Conservation (phyloP, 2,113 vertebrate species). For the Phalacrocorax brasilianus region DNA sequence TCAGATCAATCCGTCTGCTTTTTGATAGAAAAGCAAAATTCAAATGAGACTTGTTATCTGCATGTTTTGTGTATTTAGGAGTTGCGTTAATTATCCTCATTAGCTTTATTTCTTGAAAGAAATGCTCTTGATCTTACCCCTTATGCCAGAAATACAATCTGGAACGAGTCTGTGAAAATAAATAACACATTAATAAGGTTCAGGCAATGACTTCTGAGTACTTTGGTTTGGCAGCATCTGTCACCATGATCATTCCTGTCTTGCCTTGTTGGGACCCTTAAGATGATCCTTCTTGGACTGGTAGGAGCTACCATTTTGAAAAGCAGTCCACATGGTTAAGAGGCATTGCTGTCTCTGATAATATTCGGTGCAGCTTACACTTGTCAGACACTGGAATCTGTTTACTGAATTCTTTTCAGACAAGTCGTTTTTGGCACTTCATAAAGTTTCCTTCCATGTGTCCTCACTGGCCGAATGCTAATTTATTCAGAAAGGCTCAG, state of each 20-base stretch:
- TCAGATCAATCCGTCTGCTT: not conserved
- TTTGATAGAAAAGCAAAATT: slow-evolving; percentile 19
- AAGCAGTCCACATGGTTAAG: not conserved
- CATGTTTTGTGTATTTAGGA: slow-evolving; percentile 38
- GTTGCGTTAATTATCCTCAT: slow-evolving; percentile 48
- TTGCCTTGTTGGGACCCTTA: not conserved
- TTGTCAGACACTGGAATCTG: slow-evolving; percentile 25
- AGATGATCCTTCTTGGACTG: not conserved
- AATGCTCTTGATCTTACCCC: slow-evolving; percentile 42
- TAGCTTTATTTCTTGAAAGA: slow-evolving; percentile 43
- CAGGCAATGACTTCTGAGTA: not conserved
- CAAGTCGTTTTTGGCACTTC: slow-evolving; percentile 38
- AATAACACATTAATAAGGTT: slow-evolving; percentile 15
- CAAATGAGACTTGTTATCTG: not conserved
- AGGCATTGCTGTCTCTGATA: not conserved
- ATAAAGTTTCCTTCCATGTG: slow-evolving; percentile 48
- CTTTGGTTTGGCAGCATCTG: not conserved
- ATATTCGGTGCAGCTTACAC: not conserved
- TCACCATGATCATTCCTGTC: not conserved
- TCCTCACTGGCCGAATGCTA: slow-evolving; percentile 40
- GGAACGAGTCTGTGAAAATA: slow-evolving; percentile 6
- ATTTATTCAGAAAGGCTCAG: slow-evolving; percentile 44
- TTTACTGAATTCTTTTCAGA: slow-evolving; percentile 49
- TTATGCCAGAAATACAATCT: slow-evolving; percentile 53
- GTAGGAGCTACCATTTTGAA: not conserved